These are phyloP conservation scores for Formica selysi DNA, from an alignment of 1,140 invertebrate genomes.

Conservation along the genomic window DNA sequence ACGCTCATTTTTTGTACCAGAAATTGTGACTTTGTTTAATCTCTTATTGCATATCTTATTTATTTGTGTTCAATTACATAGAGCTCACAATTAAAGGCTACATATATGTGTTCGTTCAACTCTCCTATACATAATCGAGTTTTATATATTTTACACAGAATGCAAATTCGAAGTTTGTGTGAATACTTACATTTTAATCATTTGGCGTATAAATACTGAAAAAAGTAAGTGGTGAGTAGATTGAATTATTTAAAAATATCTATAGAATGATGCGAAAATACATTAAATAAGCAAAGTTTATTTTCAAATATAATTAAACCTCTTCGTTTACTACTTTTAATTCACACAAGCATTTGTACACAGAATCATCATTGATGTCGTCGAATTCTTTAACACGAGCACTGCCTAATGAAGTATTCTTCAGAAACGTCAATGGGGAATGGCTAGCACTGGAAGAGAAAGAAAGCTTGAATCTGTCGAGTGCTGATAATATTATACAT, in stretches of 20 bases:
- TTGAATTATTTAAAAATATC: neutral
- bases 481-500: constrained; percentile 69
- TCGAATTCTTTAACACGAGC: constrained; percentile 46
- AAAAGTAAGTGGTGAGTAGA: neutral
- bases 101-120: neutral
- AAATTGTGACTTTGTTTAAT: too few species aligned
- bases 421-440: constrained; percentile 71
- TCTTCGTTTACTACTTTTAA: neutral
- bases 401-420: constrained; percentile 53
- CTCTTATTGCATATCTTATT: too few species aligned
- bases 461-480: constrained; percentile 29
- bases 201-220: neutral
- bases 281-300: neutral
- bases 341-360: neutral
- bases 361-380: constrained; percentile 73
- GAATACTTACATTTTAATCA: neutral
- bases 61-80: too few species aligned
- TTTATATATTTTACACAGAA: constrained; percentile 13
- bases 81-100: too few species aligned
- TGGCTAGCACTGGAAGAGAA: constrained; percentile 66
- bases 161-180: neutral
- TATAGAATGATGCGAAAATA: neutral
- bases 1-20: too few species aligned
- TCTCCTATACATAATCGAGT: neutral
- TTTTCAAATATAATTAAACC: neutral